Base-by-base conservation (phyloP, 2,888 invertebrate genomes). In the Drosophila robusta region DNA sequence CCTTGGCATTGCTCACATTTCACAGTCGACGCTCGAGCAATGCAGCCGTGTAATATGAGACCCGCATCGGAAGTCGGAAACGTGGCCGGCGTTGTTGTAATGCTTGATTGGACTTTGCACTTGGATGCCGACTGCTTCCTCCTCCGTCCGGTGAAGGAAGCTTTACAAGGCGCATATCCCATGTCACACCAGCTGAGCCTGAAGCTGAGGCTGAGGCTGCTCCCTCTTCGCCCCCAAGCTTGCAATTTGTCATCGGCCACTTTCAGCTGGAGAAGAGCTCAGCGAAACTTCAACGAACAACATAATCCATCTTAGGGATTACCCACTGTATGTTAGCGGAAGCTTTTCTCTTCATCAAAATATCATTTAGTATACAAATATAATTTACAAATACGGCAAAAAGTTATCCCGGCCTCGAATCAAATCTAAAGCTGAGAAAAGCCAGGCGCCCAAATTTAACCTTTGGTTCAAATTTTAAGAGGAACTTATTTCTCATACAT, bases 41-140 rank as follows among this genome's bases (percentile, higher is more conserved):
- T 57, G 49, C 39, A 38, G 29, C 34, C 51, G 89, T 47, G 89
- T 88, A 89, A 89, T 67, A 74, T 72, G 85, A 90, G 67, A 80
- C 85, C 66, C 72, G 75, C 78, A 81, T 90, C 91, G 90, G 90
- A 90, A 90, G 91, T 90, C 89, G 90, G 90, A 90, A 89, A 86
- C 81, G 80, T 57, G 66, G 34, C 12, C 12, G 34, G 64, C 66
- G 75, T 58, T 85, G 68, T 70, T 85, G 72, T 73, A 87, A 90
- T 89, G 90, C 82, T 78, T 84, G 88, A 85, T 76, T 88, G 76
- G 70, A 64, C 85, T 69, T 69, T 70, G 75, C 70, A 78, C 58
- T 70, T 75, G 70, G 66, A 61, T 70, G 58, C 64, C 56, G 54
- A 50, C 44, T 52, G 63, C 22, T 55, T 70, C 74, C 70, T 67